Conservation (phyloP, 2,797 vertebrate species). For the Synanceia verrucosa region DNA sequence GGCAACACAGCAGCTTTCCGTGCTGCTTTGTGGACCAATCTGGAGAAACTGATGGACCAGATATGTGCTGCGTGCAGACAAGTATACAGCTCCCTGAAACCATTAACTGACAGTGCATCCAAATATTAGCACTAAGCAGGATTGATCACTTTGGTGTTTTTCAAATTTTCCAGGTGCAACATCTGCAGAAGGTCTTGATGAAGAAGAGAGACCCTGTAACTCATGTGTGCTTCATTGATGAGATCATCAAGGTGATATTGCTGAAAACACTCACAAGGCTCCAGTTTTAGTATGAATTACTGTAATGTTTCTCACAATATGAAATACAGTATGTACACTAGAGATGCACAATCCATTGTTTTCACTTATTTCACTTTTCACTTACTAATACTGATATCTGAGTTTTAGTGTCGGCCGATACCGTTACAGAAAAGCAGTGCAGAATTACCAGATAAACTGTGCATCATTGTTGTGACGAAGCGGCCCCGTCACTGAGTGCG, state of each 20-base stretch:
- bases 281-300: not conserved
- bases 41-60: constrained; percentile 98
- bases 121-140: not conserved
- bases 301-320: not conserved
- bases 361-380: no score
- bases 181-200: constrained; percentile 94
- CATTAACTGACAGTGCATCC: not conserved
- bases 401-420: no score
- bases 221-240: constrained; percentile 96
- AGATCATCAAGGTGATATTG: constrained; percentile 90
- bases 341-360: no score
- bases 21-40: constrained; percentile 96
- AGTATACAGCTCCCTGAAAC: constrained; percentile 46
- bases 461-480: no score
- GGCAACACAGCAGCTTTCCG: constrained; percentile 96
- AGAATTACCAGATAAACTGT: no score
- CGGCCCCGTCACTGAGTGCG: no score
- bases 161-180: constrained; percentile 87
- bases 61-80: constrained; percentile 91
- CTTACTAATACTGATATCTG: no score
- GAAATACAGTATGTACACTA: not conserved
- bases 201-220: constrained; percentile 98
- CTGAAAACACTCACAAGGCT: not conserved
- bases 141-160: not conserved
- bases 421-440: no score